A percentile compares a stretch with the other conserved stretches of the same genome.
phyloP scores from a whole-genome alignment of 1,140 invertebrate genomes.

The Anthonomus grandis region DNA sequence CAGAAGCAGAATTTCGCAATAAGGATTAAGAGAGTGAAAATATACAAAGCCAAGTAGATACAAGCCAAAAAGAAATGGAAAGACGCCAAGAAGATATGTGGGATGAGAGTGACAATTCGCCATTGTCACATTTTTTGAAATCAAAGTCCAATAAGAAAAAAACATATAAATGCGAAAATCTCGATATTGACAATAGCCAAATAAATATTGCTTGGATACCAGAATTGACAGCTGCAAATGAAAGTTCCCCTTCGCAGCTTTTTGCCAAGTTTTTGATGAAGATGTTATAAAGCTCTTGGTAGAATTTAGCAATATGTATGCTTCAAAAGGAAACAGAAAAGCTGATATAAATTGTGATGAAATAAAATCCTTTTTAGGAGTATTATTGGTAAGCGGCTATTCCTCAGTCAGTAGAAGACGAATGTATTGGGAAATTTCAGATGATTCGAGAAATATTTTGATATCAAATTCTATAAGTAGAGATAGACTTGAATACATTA shows the following conservation, averaged over 20 bases:
- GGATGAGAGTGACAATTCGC: too few species aligned
- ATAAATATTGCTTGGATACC: too few species aligned
- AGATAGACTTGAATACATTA: not conserved
- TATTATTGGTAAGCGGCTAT: not conserved
- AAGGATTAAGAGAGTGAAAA: too few species aligned
- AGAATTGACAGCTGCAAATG: too few species aligned
- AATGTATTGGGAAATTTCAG: slow-evolving; percentile 5
- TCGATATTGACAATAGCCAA: too few species aligned
- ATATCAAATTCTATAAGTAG: not conserved
- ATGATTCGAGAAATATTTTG: not conserved
- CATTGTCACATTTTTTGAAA: too few species aligned
- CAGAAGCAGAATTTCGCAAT: slow-evolving; percentile 6
- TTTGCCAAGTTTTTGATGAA: not conserved
- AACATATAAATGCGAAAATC: too few species aligned
- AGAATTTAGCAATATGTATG: slow-evolving; percentile 1
- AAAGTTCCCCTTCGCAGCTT: too few species aligned
- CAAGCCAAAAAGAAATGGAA: too few species aligned
- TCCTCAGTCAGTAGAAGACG: not conserved
- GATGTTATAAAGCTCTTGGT: not conserved
- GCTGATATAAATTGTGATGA: not conserved
- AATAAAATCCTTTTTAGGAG: not conserved
- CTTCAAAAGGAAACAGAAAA: not conserved
- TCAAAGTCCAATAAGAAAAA: too few species aligned
- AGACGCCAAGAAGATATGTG: too few species aligned
- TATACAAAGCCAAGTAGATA: too few species aligned